A percentile compares a stretch with the other conserved stretches of the same genome.
Conservation (phyloP, 2,888 invertebrate genomes). For the Lepas anatifera region DNA sequence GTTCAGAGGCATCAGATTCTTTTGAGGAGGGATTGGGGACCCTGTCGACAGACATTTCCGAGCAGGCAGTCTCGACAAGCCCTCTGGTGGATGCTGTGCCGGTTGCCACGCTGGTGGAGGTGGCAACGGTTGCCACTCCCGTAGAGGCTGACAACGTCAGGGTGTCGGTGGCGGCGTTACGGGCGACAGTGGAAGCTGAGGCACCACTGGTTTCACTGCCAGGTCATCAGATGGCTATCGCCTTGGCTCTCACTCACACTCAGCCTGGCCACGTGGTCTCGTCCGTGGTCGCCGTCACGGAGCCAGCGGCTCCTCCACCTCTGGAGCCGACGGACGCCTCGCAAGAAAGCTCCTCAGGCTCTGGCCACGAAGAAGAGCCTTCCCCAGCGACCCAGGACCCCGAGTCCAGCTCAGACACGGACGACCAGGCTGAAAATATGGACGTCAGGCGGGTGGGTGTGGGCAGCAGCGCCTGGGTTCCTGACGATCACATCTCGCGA, state of each 20-base stretch:
- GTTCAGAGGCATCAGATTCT: no score
- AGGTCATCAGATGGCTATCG: constrained; percentile 19
- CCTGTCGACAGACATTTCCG: no score
- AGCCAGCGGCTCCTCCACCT: no score
- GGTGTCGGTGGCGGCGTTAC: constrained; percentile 15
- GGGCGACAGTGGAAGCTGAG: constrained; percentile 13
- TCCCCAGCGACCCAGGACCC: no score
- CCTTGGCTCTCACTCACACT: constrained; percentile 21
- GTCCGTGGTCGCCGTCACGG: constrained; percentile 13
- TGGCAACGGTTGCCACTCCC: neutral
- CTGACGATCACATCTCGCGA: neutral
- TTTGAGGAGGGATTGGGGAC: no score
- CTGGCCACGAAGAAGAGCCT: no score
- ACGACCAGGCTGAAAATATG: neutral
- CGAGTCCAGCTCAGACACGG: neutral
- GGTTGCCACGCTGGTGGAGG: neutral
- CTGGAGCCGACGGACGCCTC: no score
- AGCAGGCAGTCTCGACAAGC: neutral
- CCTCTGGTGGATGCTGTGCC: neutral
- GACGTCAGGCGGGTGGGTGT: no score
- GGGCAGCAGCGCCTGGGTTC: no score
- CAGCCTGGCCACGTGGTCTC: constrained; percentile 22
- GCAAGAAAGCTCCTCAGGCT: no score
- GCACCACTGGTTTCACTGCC: constrained; percentile 15
- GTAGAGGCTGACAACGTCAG: neutral